These are phyloP conservation scores for Syrphus vitripennis DNA, from an alignment of 2,888 invertebrate species.

Conservation along the genomic window DNA sequence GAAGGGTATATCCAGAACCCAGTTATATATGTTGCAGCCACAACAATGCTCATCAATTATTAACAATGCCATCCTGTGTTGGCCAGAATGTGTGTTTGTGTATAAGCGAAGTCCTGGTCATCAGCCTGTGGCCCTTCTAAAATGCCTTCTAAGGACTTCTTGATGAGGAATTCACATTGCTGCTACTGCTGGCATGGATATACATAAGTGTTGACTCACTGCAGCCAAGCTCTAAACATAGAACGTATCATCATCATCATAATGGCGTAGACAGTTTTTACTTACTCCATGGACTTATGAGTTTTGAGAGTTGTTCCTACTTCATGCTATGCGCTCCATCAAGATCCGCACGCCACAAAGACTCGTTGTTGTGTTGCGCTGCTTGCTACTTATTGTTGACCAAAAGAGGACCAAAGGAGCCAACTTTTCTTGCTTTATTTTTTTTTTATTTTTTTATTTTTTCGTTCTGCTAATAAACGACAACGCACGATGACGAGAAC, in stretches of 20 bases:
- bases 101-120: constrained; percentile 9
- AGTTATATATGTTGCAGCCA: constrained; percentile 15
- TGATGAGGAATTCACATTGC: constrained; percentile 37
- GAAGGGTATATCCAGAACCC: not conserved
- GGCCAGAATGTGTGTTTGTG: not conserved
- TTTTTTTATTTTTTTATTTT: not conserved
- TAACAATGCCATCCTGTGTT: constrained; percentile 61
- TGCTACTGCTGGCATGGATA: not conserved
- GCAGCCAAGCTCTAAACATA: constrained; percentile 8
- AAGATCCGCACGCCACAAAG: constrained; percentile 7
- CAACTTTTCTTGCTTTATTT: not conserved
- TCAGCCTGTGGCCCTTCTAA: constrained; percentile 41
- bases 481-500: not conserved
- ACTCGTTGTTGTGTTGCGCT: constrained; percentile 1
- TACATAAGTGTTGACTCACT: constrained; percentile 53
- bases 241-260: constrained; percentile 12
- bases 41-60: constrained; percentile 65
- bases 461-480: not conserved
- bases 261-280: constrained; percentile 39
- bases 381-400: constrained; percentile 32
- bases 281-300: constrained; percentile 9
- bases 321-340: constrained; percentile 21
- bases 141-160: constrained; percentile 49
- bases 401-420: constrained; percentile 10
- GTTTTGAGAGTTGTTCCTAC: constrained; percentile 32